Evolutionary conservation across 2,113 vertebrate genomes (phyloP).

Genomic region (Mormyrus lacerda): DNA sequence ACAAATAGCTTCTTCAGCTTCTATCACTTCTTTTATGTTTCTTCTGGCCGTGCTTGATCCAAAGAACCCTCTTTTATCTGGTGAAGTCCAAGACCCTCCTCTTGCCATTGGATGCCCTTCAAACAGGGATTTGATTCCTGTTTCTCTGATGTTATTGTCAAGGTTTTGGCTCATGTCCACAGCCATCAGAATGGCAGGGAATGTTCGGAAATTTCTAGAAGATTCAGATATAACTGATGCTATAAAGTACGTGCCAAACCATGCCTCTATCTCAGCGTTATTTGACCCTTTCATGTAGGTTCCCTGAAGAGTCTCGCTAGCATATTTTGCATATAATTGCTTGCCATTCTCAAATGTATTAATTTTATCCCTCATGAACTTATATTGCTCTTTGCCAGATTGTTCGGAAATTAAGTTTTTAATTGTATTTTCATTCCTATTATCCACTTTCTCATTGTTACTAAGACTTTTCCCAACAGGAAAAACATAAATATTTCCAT

Average conservation of each 20-base stretch:
- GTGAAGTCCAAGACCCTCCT: background rate
- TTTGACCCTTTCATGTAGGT: background rate
- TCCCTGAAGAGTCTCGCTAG: background rate
- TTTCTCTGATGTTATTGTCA: background rate
- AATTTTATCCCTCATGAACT: background rate
- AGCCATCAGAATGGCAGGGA: background rate
- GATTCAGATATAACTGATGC: background rate
- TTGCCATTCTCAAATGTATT: no score
- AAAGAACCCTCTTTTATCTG: background rate
- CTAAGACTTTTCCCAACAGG: background rate
- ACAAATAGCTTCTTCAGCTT: background rate
- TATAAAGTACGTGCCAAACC: background rate
- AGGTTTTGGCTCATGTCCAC: background rate
- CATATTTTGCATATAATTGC: no score
- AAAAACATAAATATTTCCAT: background rate
- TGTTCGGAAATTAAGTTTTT: background rate
- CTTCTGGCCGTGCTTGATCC: background rate
- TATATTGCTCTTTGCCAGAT: background rate
- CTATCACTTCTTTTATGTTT: background rate
- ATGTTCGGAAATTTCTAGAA: background rate
- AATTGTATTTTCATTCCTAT: background rate
- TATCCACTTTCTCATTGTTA: background rate
- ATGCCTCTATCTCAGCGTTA: rapidly evolving
- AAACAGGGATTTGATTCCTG: background rate
- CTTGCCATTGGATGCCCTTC: background rate